A percentile compares a stretch with the other conserved stretches of the same genome.
phyloP scores from a whole-genome alignment of 92 coral and sea anemone genomes.

The Phymanthus crucifer region DNA sequence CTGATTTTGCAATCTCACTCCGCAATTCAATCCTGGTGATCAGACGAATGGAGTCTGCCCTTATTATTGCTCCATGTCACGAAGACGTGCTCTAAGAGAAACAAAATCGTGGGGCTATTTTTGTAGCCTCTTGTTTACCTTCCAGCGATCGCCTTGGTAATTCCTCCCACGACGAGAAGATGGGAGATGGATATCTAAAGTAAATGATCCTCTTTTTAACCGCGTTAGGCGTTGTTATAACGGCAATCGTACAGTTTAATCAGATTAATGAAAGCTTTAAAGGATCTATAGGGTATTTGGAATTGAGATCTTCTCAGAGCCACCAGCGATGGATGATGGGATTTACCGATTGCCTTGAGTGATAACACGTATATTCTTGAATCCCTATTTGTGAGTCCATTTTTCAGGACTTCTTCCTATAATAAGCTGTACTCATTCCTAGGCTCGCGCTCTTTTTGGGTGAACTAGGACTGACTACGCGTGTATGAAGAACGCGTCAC shows the following conservation, averaged over 20 bases:
- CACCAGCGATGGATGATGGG: not conserved
- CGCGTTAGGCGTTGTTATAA: not conserved
- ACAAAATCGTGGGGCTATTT: not conserved
- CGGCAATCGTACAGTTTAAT: not conserved
- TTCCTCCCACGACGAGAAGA: not conserved
- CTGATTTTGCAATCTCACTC: not conserved
- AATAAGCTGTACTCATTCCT: no score
- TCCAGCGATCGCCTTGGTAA: not conserved
- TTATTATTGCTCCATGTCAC: conserved; percentile 1
- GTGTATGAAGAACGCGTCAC: no score
- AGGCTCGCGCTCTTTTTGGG: no score
- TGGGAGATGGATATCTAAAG: not conserved
- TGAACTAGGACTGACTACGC: no score
- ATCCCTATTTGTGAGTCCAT: no score
- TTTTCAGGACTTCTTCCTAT: no score
- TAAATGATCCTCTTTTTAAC: not conserved
- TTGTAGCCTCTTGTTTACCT: not conserved
- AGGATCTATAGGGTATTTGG: not conserved
- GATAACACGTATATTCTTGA: no score
- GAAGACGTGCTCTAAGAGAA: not conserved
- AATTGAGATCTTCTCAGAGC: not conserved
- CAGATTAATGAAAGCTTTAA: not conserved
- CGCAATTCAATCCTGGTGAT: not conserved
- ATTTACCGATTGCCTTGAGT: not conserved
- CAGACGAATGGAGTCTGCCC: not conserved